phyloP scores from a whole-genome alignment of 2,797 vertebrate genomes.

The Apodemus agrarius region DNA sequence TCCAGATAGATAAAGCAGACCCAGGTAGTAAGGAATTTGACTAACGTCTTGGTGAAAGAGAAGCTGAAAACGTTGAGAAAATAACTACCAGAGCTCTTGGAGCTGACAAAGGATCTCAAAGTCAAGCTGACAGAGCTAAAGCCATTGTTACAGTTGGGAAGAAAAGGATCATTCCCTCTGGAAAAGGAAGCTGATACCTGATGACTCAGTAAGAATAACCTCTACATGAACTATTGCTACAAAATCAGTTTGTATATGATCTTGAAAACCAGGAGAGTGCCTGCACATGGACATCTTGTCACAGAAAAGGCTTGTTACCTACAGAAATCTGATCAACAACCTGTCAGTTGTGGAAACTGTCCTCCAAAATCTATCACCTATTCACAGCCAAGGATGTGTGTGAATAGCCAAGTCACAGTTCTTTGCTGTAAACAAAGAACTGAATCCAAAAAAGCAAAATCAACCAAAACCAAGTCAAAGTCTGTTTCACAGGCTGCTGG shows the following conservation, averaged over 20 bases:
- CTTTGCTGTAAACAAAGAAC: slow-evolving; percentile 49
- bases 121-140: slow-evolving; percentile 93
- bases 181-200: slow-evolving; percentile 93
- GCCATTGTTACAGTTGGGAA: slow-evolving; percentile 92
- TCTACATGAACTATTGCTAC: slow-evolving; percentile 97
- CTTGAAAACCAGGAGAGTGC: slow-evolving; percentile 93
- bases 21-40: slow-evolving; percentile 93
- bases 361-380: slow-evolving; percentile 89
- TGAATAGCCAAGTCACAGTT: no score
- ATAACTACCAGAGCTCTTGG: slow-evolving; percentile 95
- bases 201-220: slow-evolving; percentile 94
- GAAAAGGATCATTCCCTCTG: slow-evolving; percentile 89
- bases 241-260: slow-evolving; percentile 98
- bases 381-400: slow-evolving; percentile 84
- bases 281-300: slow-evolving; percentile 93
- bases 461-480: slow-evolving; percentile 76
- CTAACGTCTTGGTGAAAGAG: slow-evolving; percentile 93
- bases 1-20: slow-evolving; percentile 85
- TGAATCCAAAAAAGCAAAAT: slow-evolving; percentile 82
- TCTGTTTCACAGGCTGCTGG: not conserved
- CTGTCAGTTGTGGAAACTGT: slow-evolving; percentile 86
- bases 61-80: slow-evolving; percentile 95
- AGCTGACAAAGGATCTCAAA: slow-evolving; percentile 95
- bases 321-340: slow-evolving; percentile 95
- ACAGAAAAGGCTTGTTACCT: slow-evolving; percentile 95